Conservation (phyloP, 2,888 invertebrate genomes). For the Cerceris ruficornis region DNA sequence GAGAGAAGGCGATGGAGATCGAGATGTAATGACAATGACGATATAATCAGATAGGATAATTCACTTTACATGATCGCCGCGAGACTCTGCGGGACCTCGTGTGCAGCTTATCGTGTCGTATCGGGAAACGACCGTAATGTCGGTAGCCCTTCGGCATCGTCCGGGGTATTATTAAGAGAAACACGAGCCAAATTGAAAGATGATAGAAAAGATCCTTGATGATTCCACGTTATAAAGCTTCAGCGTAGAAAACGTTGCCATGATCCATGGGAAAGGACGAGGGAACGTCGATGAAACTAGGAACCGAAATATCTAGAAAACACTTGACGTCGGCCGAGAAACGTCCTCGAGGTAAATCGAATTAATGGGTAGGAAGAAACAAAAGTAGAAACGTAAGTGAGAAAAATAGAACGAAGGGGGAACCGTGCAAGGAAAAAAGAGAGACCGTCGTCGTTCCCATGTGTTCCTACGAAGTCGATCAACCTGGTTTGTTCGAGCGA, state of each 20-base stretch:
- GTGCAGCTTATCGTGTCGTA: conserved; percentile 4
- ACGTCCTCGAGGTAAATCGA: no score
- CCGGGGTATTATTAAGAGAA: no score
- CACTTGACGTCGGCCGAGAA: no score
- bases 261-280: no score
- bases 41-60: conserved; percentile 68
- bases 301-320: no score
- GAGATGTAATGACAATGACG: conserved; percentile 65
- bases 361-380: conserved; percentile 1
- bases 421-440: conserved; percentile 38
- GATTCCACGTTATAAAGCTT: no score
- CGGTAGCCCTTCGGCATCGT: no score
- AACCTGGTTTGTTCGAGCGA: conserved; percentile 76
- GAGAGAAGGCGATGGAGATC: conserved; percentile 66
- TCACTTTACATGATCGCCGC: conserved; percentile 62
- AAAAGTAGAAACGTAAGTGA: conserved; percentile 43
- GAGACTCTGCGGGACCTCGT: conserved; percentile 31
- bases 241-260: no score
- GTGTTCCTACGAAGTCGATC: conserved; percentile 78
- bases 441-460: conserved; percentile 68
- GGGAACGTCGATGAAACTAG: no score
- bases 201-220: no score
- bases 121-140: neutral
- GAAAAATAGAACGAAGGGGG: conserved; percentile 36
- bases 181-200: no score